These are phyloP conservation scores for Cacatua alba DNA, from an alignment of 2,113 vertebrate species.

Conservation along the genomic window DNA sequence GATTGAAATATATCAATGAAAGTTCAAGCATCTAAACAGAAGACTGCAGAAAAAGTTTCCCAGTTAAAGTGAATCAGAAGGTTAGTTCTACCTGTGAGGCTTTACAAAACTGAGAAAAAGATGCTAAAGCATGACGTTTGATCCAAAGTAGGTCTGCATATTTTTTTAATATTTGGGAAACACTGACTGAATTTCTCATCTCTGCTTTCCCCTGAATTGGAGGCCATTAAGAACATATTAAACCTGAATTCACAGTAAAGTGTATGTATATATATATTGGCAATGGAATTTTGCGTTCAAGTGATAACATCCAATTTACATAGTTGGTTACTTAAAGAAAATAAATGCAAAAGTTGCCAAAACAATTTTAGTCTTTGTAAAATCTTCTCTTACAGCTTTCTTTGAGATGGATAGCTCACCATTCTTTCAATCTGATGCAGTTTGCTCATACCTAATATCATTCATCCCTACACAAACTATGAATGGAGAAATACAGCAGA, in stretches of 20 bases:
- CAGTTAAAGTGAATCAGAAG: neutral
- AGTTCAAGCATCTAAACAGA: neutral
- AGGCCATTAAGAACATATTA: neutral
- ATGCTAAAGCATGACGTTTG: neutral
- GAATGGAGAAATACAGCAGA: neutral
- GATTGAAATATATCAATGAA: neutral
- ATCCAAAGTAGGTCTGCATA: neutral
- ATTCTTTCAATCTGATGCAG: neutral
- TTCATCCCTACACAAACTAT: neutral
- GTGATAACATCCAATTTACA: neutral
- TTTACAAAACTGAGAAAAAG: neutral
- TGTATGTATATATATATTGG: neutral
- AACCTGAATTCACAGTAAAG: neutral
- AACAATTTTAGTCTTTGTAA: neutral
- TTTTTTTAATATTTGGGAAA: neutral
- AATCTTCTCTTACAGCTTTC: neutral
- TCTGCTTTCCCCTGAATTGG: neutral
- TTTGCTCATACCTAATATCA: neutral
- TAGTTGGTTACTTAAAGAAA: neutral
- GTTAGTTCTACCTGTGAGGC: neutral
- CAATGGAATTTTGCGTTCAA: neutral
- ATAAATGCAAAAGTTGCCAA: neutral
- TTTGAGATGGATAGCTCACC: neutral
- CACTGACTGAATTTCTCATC: neutral
- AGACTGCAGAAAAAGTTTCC: neutral